These are phyloP conservation scores for Micrastur ruficollis DNA, from an alignment of 2,797 vertebrate genomes.

Conservation along the genomic window DNA sequence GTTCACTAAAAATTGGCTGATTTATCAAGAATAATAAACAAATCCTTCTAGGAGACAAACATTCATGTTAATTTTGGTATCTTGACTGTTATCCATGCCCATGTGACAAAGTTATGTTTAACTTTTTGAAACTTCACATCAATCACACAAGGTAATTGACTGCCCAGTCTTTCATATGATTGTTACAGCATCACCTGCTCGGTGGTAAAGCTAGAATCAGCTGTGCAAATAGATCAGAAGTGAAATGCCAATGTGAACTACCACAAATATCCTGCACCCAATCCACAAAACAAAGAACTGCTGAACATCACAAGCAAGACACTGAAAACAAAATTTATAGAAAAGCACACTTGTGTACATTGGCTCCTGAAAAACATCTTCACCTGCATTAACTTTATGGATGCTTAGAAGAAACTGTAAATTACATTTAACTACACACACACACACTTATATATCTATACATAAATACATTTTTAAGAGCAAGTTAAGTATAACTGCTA, in stretches of 20 bases:
- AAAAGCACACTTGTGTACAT: accelerated
- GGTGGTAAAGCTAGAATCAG: neutral
- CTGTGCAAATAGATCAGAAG: neutral
- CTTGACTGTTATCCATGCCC: neutral
- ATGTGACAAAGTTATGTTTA: neutral
- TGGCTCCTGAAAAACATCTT: neutral
- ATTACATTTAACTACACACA: neutral
- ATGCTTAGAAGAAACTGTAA: neutral
- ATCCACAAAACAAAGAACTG: neutral
- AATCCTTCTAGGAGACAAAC: neutral
- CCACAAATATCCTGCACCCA: neutral
- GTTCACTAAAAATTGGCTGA: neutral
- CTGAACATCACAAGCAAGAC: neutral
- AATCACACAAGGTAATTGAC: neutral
- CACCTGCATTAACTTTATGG: neutral
- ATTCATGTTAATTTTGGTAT: neutral
- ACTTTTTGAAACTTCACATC: neutral
- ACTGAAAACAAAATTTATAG: neutral
- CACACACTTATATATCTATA: accelerated
- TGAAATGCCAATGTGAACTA: neutral
- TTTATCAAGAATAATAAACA: conserved; percentile 14
- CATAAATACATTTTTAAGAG: neutral
- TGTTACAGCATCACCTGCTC: neutral
- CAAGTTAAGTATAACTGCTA: neutral
- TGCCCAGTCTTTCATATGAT: neutral